Conservation (phyloP, 2,797 vertebrate species). For the Pogoniulus pusillus region DNA sequence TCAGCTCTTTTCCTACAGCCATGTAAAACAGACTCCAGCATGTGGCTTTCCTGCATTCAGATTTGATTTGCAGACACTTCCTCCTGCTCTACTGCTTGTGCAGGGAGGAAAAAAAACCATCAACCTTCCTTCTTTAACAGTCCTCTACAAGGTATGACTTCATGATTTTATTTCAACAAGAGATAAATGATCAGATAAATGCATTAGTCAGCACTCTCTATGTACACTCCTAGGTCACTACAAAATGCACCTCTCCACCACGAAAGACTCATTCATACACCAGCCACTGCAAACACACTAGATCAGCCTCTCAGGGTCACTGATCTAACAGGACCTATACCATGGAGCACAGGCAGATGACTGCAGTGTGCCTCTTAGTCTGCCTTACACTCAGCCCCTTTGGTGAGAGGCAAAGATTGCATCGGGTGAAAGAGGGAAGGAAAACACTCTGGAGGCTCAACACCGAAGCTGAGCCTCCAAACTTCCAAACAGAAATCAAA, state of each 20-base stretch:
- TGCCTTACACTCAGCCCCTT: neutral
- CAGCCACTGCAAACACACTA: constrained; percentile 20
- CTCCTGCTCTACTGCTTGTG: neutral
- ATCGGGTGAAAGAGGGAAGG: neutral
- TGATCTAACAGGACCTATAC: accelerated
- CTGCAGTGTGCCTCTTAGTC: neutral
- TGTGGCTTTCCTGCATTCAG: constrained; percentile 44
- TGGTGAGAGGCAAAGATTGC: neutral
- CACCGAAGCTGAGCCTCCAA: neutral
- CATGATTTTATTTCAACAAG: neutral
- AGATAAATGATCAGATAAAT: neutral
- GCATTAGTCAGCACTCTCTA: neutral
- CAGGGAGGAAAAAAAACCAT: neutral
- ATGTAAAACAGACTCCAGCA: constrained; percentile 43
- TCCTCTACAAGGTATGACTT: neutral
- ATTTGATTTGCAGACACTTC: constrained; percentile 48
- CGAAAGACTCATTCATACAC: neutral
- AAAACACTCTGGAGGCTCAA: neutral
- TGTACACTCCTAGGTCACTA: neutral
- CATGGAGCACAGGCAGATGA: neutral
- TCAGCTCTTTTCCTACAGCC: constrained; percentile 6
- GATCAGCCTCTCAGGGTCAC: constrained; percentile 10
- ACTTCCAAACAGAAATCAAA: neutral
- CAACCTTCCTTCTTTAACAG: neutral
- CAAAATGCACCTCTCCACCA: neutral